Conservation (phyloP, 2,797 vertebrate genomes). For the Melopsittacus undulatus region DNA sequence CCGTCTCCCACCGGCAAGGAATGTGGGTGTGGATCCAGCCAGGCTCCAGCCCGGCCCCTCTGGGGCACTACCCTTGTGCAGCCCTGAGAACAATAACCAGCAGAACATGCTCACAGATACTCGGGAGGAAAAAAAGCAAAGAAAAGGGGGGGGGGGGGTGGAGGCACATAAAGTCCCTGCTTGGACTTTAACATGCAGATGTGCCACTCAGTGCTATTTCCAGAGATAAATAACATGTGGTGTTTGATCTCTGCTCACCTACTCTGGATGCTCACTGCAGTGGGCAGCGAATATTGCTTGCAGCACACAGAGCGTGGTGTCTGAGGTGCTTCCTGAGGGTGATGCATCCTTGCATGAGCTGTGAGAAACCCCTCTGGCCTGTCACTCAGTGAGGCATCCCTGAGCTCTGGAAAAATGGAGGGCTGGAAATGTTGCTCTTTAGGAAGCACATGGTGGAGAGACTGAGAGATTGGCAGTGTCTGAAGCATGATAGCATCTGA, state of each 20-base stretch:
- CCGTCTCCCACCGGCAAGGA: conserved; percentile 56
- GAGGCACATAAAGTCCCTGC: not conserved
- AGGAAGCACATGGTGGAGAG: not conserved
- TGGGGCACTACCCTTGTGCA: not conserved
- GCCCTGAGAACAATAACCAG: not conserved
- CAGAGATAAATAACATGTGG: not conserved
- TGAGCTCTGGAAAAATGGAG: not conserved
- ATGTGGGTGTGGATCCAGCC: conserved; percentile 62
- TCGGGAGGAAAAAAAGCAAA: not conserved
- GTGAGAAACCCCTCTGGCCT: not conserved
- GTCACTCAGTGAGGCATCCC: not conserved
- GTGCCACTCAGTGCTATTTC: rapidly evolving
- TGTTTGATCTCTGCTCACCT: rapidly evolving
- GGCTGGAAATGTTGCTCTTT: not conserved
- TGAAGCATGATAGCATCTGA: not conserved
- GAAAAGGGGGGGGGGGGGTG: rapidly evolving
- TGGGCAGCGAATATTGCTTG: rapidly evolving
- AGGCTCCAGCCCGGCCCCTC: conserved; percentile 32
- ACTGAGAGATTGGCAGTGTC: not conserved
- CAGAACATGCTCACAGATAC: not conserved
- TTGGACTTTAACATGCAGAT: rapidly evolving
- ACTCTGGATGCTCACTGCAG: not conserved
- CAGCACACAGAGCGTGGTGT: rapidly evolving
- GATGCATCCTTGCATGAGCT: rapidly evolving
- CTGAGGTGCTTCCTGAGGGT: rapidly evolving